These are phyloP conservation scores for Xylota segnis DNA, from an alignment of 2,888 invertebrate species.

Conservation along the genomic window DNA sequence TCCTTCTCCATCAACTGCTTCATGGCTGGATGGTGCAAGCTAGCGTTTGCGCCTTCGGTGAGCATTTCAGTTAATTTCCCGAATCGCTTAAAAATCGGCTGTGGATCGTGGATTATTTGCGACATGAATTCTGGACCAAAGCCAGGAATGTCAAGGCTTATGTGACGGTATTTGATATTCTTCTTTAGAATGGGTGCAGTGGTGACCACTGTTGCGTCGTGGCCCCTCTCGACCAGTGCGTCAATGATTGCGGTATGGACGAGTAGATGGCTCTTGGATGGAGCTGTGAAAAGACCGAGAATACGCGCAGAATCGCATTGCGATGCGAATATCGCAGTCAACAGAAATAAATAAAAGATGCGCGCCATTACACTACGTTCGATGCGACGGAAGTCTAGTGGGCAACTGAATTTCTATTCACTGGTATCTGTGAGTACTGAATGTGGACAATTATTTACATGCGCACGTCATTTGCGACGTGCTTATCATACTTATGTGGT, in stretches of 20 bases:
- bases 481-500: conserved; percentile 13
- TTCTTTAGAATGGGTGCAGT: conserved; percentile 44
- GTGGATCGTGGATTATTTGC: conserved; percentile 12
- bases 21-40: conserved; percentile 47
- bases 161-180: conserved; percentile 47
- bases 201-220: conserved; percentile 76
- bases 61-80: background rate
- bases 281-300: conserved; percentile 75
- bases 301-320: conserved; percentile 51
- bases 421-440: too few relatives aligned
- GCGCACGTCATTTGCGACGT: conserved; percentile 19
- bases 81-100: conserved; percentile 51
- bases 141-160: conserved; percentile 21
- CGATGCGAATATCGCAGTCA: background rate
- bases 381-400: background rate
- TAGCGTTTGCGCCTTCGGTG: conserved; percentile 33
- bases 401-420: conserved; percentile 16
- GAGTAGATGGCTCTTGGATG: conserved; percentile 77
- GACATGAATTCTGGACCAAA: conserved; percentile 34
- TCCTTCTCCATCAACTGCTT: conserved; percentile 45
- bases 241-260: conserved; percentile 77
- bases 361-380: conserved; percentile 39
- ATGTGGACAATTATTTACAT: conserved; percentile 2
- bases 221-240: conserved; percentile 77
- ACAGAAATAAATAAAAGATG: background rate